A percentile compares a stretch with the other conserved stretches of the same genome.
Evolutionary conservation across 1,140 invertebrate species (phyloP).

Genomic region (Paramacrobiotus metropolitanus): DNA sequence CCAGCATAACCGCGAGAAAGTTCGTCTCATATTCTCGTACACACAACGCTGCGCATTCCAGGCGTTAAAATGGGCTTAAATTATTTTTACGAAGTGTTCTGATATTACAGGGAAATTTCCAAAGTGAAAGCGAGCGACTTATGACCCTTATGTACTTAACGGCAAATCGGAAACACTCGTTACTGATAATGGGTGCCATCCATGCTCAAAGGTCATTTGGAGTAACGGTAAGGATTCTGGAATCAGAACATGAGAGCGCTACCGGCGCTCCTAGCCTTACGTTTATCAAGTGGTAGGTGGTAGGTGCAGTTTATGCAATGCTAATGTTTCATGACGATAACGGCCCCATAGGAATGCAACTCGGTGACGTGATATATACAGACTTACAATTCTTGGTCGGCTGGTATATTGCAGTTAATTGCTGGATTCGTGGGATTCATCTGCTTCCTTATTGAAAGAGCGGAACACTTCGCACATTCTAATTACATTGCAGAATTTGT

Average conservation of each 20-base stretch:
- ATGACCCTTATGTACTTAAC: background rate
- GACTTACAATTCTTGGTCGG: no score
- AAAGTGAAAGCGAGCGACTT: background rate
- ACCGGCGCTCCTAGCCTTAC: no score
- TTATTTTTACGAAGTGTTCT: background rate
- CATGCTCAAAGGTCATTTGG: background rate
- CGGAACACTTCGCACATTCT: background rate
- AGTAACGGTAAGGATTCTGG: background rate
- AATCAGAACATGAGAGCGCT: no score
- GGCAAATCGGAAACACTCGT: background rate
- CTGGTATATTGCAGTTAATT: background rate
- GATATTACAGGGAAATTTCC: background rate
- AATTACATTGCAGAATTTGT: no score
- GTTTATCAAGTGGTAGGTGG: no score
- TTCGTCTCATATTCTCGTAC: background rate
- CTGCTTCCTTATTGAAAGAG: background rate
- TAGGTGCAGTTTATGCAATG: background rate
- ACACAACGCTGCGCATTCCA: no score
- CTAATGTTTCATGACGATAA: background rate
- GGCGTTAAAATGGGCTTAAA: no score
- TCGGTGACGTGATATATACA: no score
- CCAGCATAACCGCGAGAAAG: background rate
- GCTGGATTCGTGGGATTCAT: background rate
- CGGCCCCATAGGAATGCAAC: background rate
- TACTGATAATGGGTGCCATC: background rate